Evolutionary conservation across 2,888 invertebrate species (phyloP).

Genomic region (Napeogenes inachia): DNA sequence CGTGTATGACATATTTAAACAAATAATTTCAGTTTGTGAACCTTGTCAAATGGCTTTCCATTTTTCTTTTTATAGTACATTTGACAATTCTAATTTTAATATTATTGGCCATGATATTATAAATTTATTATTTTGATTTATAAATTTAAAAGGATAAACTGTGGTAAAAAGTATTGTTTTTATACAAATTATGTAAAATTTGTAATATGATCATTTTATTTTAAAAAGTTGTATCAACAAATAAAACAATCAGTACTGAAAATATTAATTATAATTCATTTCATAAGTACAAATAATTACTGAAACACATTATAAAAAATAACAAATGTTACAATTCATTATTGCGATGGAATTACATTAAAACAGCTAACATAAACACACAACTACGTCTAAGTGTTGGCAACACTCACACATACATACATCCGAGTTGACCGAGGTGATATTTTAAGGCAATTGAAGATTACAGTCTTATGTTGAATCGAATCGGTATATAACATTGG

Average conservation of each 20-base stretch:
- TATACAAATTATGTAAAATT: no score
- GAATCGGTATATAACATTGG: slow-evolving; percentile 12
- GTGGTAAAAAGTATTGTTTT: no score
- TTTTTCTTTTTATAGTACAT: slow-evolving; percentile 54
- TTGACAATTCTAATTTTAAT: slow-evolving; percentile 61
- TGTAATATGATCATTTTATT: no score
- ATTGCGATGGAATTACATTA: slow-evolving; percentile 34
- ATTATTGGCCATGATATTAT: slow-evolving; percentile 14
- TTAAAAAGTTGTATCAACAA: slow-evolving; percentile 11
- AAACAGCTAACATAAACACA: slow-evolving; percentile 30
- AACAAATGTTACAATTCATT: slow-evolving; percentile 44
- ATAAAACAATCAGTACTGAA: slow-evolving; percentile 48
- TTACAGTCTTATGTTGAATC: slow-evolving; percentile 29
- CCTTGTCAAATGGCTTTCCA: slow-evolving; percentile 69
- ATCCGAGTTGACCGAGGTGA: slow-evolving; percentile 14
- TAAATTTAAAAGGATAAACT: neutral
- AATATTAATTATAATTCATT: slow-evolving; percentile 68
- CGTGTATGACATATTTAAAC: slow-evolving; percentile 73
- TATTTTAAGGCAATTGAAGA: slow-evolving; percentile 29
- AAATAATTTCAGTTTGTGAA: slow-evolving; percentile 71
- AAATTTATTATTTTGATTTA: neutral
- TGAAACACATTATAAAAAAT: slow-evolving; percentile 52
- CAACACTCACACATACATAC: slow-evolving; percentile 4
- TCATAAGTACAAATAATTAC: slow-evolving; percentile 61
- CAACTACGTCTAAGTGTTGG: slow-evolving; percentile 26